Percentiles rank a stretch among this genome's conserved stretches.
These are phyloP conservation scores for Pammene aurita DNA, from an alignment of 2,888 invertebrate genomes.

Conservation along the genomic window DNA sequence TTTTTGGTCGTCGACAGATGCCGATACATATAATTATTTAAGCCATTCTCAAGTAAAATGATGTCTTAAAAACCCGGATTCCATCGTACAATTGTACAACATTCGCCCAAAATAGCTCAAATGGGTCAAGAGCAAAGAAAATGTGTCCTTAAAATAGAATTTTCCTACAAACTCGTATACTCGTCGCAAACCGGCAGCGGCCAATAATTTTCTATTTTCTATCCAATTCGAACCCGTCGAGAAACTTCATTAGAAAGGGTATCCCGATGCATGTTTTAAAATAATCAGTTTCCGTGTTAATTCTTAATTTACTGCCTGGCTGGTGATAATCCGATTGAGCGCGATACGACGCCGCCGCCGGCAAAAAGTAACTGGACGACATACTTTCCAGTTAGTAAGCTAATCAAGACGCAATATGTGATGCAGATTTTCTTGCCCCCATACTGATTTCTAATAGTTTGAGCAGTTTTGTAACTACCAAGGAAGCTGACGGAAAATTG, in stretches of 20 bases:
- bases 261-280: conserved; percentile 80
- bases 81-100: not conserved
- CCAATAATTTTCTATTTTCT: conserved; percentile 43
- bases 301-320: conserved; percentile 82
- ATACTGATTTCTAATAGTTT: conserved; percentile 36
- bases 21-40: no score
- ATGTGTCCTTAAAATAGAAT: not conserved
- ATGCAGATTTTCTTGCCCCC: conserved; percentile 37
- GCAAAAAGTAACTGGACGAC: conserved; percentile 70
- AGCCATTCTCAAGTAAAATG: no score
- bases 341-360: conserved; percentile 56
- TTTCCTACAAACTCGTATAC: not conserved
- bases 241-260: conserved; percentile 77
- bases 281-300: conserved; percentile 79
- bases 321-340: conserved; percentile 76
- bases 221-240: conserved; percentile 44
- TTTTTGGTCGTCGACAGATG: no score
- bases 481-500: conserved; percentile 3
- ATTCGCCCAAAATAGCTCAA: not conserved
- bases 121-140: not conserved
- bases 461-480: conserved; percentile 19
- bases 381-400: conserved; percentile 46
- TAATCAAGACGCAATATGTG: conserved; percentile 38
- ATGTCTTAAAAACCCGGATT: no score
- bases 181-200: conserved; percentile 10